Percentiles rank a stretch among this genome's conserved stretches.
Conservation (phyloP, 2,888 invertebrate genomes). For the Harpalus rubripes region DNA sequence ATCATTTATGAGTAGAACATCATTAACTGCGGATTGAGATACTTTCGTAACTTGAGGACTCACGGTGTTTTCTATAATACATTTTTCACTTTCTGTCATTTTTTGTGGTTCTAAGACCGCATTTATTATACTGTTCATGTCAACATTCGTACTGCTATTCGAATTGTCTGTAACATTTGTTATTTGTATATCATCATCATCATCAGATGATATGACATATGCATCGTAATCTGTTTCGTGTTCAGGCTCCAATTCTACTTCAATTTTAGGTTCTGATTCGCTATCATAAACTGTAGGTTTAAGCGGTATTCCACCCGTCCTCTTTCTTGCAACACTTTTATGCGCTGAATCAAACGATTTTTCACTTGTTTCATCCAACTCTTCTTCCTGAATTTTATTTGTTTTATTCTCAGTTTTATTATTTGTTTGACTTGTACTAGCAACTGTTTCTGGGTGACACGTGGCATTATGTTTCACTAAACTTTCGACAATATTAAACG, state of each 20-base stretch:
- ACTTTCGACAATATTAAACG: conserved; percentile 53
- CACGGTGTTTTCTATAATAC: neutral
- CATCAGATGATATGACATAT: conserved; percentile 40
- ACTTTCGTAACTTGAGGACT: neutral
- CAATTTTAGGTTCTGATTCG: neutral
- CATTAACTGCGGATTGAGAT: neutral
- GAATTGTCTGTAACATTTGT: conserved; percentile 6
- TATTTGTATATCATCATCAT: conserved; percentile 44
- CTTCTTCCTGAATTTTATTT: neutral
- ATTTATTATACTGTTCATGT: neutral
- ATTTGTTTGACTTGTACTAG: neutral
- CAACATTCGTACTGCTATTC: neutral
- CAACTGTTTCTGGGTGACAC: conserved; percentile 20
- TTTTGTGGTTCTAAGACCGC: conserved; percentile 20
- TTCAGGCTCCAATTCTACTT: neutral
- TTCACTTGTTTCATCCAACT: neutral
- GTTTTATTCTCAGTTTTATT: neutral
- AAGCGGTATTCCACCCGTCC: conserved; percentile 3
- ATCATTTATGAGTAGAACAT: conserved; percentile 42
- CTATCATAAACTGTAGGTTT: neutral
- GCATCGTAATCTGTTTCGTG: neutral
- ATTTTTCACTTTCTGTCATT: neutral
- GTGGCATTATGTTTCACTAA: conserved; percentile 41
- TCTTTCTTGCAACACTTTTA: conserved; percentile 35
- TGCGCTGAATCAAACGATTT: neutral